Evolutionary conservation across 92 coral and sea anemone species (phyloP), one percentile per base, ranked within the genome.

Genomic region (Palythoa grandiflora): DNA sequence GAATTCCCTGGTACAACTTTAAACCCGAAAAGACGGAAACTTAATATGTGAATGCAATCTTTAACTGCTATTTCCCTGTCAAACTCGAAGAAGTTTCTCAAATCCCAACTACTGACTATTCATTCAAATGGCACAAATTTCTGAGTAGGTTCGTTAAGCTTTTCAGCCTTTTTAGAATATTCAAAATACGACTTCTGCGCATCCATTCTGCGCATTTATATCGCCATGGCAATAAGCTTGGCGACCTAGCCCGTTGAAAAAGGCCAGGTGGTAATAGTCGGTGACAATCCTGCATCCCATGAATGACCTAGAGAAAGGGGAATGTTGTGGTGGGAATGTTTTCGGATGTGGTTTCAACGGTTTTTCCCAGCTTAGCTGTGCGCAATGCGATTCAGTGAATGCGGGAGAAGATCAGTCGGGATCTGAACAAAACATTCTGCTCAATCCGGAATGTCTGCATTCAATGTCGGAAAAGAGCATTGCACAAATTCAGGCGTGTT

Each of bases 341-440:
- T 81, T 81, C 28, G 86, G 86, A 11, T 66, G 75, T 68, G 86
- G 86, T 40, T 81, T 44, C 35, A 68, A 81, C 66, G 86, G 86
- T 12, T 81, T 81, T 81, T 44, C 60, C 20, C 86, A 81, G 75
- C 75, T 81, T 28, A 81, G 86, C 47, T 66, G 11, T 44, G 61
- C 75, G 19, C 57, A 66, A 65, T 17, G 57, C 5, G 38, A 50
- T 40, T 21, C 54, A n/a, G 55, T 39, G 38, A 16, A 65, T 44
- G 37, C 15, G 9, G 86, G 44, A 1, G 20, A 39, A 38, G 55
- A 80, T 17, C 72, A 63, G 38, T 61, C 86, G 13, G 21, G 2
- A 13, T 20, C 74, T 44, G 40, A 44, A 47, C 13, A 66, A 44
- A 44, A 11, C n/a, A 12, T 65, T 52, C 86, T 81, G 47, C 75